These are phyloP conservation scores for Barnardius zonarius DNA, from an alignment of 2,113 vertebrate species.

Conservation along the genomic window DNA sequence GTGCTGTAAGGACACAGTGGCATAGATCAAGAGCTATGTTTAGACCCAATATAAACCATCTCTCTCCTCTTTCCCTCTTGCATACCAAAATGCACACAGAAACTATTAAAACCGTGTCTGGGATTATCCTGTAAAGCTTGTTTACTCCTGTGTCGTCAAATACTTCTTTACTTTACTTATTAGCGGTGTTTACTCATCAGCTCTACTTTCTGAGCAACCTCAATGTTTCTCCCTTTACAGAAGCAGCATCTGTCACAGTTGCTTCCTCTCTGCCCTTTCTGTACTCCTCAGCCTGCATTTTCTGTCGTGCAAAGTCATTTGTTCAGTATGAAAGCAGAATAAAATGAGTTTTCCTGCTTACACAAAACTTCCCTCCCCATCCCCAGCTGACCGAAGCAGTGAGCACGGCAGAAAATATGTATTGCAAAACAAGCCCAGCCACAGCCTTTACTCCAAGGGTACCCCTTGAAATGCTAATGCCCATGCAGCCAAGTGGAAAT, in stretches of 20 bases:
- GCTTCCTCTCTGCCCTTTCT: neutral
- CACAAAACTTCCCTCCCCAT: neutral
- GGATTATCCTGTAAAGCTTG: neutral
- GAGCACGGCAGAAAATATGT: neutral
- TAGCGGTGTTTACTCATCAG: constrained; percentile 15
- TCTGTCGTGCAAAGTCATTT: neutral
- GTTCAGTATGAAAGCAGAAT: fast-evolving
- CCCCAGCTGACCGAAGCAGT: neutral
- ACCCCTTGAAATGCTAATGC: neutral
- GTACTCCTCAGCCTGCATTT: neutral
- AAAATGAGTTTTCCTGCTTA: neutral
- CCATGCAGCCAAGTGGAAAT: neutral
- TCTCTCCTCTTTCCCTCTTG: neutral
- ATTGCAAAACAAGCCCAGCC: neutral
- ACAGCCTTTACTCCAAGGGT: neutral
- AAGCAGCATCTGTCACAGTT: neutral
- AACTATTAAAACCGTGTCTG: neutral
- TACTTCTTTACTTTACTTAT: neutral
- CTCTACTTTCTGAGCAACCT: neutral
- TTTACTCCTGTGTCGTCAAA: neutral
- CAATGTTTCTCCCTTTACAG: neutral
- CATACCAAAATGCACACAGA: neutral
- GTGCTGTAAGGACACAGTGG: fast-evolving
- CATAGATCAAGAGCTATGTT: neutral
- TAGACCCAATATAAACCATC: neutral